Evolutionary conservation across 2,113 vertebrate genomes (phyloP), one percentile per base, ranked within the genome.

Genomic region (Entelurus aequoreus): DNA sequence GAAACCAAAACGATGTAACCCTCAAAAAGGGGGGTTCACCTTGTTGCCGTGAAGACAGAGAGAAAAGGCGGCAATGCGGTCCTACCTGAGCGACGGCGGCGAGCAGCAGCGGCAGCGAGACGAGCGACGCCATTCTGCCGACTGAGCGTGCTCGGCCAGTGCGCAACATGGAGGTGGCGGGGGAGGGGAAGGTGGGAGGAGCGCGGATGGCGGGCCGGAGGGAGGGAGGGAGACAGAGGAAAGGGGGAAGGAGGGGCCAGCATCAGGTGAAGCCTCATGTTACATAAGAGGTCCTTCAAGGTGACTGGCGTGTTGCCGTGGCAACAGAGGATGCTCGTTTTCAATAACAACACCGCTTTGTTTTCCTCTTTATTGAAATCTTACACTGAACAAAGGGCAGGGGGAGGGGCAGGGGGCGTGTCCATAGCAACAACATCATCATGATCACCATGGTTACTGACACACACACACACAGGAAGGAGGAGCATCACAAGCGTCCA

Each of bases 311-410:
- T 11, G 7, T 55, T 40, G 37, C 37, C 54, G 8, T 55, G 37
- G 36, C 4, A 56, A n/a, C 15, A 10, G 8, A 16, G 9, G 37
- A 40, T 11, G 14, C 40, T 40, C 6, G 14, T 21, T 13, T 40
- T 6, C 54, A 57, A 19, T 12, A 9, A 57, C 54, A 10, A 38
- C 38, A 42, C 54, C 11, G 15, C 5, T 57, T 57, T 44, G 9
- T 19, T 78, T 81, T 60, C 60, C 69, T 12, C 1, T 86, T 88
- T 88, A 86, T 86, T 88, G 70, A 84, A 82, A 86, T 55, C 74
- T 85, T 75, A 59, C 79, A 79, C 59, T 75, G 71, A 79, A 66
- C 72, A 61, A 76, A 82, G 74, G 70, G 62, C 63, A 15, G 48
- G 63, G 62, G 66, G 37, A 21, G 15, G 47, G 51, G 55, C 37